Percentiles rank a stretch among this genome's conserved stretches.
phyloP scores from a whole-genome alignment of 2,888 invertebrate species.

The Ophion obscuratus region DNA sequence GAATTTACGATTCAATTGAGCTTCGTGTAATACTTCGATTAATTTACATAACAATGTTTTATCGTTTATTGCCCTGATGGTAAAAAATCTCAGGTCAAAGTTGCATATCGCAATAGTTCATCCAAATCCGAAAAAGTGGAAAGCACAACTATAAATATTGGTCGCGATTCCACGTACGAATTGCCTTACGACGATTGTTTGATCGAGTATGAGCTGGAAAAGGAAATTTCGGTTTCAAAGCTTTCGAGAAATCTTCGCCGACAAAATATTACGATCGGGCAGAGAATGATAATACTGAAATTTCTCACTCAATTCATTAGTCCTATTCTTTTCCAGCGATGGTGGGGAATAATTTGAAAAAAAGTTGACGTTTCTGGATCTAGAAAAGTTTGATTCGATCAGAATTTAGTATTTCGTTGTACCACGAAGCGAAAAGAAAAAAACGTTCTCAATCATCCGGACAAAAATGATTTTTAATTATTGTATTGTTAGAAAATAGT shows the following conservation, averaged over 20 bases:
- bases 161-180: not conserved
- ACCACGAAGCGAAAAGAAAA: not conserved
- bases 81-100: constrained; percentile 44
- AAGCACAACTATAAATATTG: not conserved
- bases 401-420: not conserved
- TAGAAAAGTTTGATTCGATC: not conserved
- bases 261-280: constrained; percentile 67
- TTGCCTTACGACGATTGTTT: constrained; percentile 67
- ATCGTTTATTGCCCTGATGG: not conserved
- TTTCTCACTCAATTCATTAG: constrained; percentile 72
- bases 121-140: not conserved
- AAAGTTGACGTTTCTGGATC: not conserved
- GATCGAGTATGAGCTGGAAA: constrained; percentile 65
- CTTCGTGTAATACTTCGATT: not conserved
- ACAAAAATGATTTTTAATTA: not conserved
- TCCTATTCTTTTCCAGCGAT: not conserved
- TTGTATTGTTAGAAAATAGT: too few relatives aligned
- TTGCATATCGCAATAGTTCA: constrained; percentile 20
- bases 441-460: not conserved
- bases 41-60: not conserved
- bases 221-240: constrained; percentile 56
- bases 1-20: not conserved
- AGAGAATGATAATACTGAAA: constrained; percentile 72
- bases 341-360: not conserved
- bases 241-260: constrained; percentile 67